phyloP scores from a whole-genome alignment of 2,797 vertebrate genomes.

The Alauda arvensis region DNA sequence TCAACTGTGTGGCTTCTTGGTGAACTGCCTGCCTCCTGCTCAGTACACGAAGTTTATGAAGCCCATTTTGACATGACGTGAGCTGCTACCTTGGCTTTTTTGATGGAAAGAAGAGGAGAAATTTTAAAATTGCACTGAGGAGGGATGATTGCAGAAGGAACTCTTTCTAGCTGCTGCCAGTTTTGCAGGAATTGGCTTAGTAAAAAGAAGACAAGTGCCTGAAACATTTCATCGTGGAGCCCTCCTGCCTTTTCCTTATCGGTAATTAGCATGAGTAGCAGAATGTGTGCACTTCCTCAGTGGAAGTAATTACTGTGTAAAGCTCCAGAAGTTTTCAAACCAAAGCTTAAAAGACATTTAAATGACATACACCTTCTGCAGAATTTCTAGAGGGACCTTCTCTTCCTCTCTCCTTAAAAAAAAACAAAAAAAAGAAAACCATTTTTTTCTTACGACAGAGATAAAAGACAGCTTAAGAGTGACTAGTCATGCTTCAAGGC shows the following conservation, averaged over 20 bases:
- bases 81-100: not conserved
- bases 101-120: not conserved
- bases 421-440: conserved; percentile 12
- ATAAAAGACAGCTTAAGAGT: not conserved
- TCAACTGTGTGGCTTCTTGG: not conserved
- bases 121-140: not conserved
- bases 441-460: conserved; percentile 69
- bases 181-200: not conserved
- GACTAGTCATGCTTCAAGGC: not conserved
- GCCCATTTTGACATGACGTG: not conserved
- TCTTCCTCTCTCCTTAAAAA: not conserved
- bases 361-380: not conserved
- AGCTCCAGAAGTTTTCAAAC: conserved; percentile 21
- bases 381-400: not conserved
- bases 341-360: not conserved
- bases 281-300: conserved; percentile 7
- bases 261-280: conserved; percentile 14
- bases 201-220: not conserved
- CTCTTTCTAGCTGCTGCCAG: not conserved
- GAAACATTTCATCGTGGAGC: not conserved
- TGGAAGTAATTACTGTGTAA: not conserved
- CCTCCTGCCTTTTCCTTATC: conserved; percentile 18
- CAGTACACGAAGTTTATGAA: rapidly evolving
- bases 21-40: not conserved
- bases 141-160: not conserved